Evolutionary conservation across 2,797 vertebrate species (phyloP).

Genomic region (Benthosema pterotum): DNA sequence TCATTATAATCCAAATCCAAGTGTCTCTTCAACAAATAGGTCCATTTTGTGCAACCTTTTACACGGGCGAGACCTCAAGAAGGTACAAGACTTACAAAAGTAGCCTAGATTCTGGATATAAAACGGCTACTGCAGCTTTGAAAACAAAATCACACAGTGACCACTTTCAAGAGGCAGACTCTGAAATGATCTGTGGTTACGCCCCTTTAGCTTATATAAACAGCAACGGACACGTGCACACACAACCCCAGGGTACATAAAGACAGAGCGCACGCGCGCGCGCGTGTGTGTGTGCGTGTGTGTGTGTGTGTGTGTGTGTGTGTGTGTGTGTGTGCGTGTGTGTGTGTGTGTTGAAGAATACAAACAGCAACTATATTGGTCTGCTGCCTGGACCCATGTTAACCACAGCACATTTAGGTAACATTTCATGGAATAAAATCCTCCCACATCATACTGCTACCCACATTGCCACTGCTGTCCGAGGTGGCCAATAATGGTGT

Average conservation of each 20-base stretch:
- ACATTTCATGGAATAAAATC: conserved; percentile 3
- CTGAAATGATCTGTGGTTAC: not conserved
- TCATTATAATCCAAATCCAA: too few species aligned
- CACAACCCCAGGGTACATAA: not conserved
- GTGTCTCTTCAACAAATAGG: too few species aligned
- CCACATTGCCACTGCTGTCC: too few species aligned
- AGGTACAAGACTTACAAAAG: too few species aligned
- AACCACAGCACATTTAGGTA: not conserved
- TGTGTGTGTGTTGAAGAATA: not conserved
- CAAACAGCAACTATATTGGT: not conserved
- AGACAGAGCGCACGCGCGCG: not conserved
- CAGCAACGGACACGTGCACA: conserved; percentile 4
- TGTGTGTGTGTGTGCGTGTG: not conserved
- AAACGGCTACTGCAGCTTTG: conserved; percentile 6
- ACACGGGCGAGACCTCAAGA: too few species aligned
- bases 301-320: not conserved
- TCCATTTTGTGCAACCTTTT: too few species aligned
- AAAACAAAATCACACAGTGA: conserved; percentile 21
- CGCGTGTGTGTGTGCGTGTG: not conserved
- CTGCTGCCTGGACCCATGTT: not conserved
- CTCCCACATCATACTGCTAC: too few species aligned
- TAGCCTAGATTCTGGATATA: conserved; percentile 12
- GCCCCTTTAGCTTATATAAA: conserved; percentile 7
- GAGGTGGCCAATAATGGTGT: too few species aligned
- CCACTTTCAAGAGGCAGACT: conserved; percentile 4